A percentile compares a stretch with the other conserved stretches of the same genome.
These are phyloP conservation scores for Polyommatus icarus DNA, from an alignment of 2,888 invertebrate genomes.

Conservation along the genomic window DNA sequence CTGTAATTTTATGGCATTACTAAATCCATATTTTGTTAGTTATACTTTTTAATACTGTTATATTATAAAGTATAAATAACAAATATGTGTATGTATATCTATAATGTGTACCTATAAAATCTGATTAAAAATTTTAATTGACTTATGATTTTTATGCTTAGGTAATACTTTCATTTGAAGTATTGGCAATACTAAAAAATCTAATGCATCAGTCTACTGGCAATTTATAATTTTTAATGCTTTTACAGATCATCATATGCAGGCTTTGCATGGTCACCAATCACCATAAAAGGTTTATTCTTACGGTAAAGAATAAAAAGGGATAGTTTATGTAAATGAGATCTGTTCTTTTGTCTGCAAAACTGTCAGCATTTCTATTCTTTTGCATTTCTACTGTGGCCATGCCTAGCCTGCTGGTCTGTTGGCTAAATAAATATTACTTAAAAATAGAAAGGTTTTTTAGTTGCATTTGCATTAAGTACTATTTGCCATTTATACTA, in stretches of 20 bases:
- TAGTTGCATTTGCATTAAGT: not conserved
- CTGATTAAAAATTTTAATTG: not conserved
- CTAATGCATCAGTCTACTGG: not conserved
- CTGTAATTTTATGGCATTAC: constrained; percentile 1
- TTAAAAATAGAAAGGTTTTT: not conserved
- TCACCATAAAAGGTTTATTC: not conserved
- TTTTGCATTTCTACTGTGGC: too few relatives aligned
- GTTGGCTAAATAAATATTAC: not conserved
- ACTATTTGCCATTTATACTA: not conserved
- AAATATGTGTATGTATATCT: too few relatives aligned
- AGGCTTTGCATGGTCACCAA: not conserved
- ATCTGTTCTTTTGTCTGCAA: too few relatives aligned
- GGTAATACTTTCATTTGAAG: not conserved
- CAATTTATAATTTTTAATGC: too few relatives aligned
- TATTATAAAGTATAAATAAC: too few relatives aligned
- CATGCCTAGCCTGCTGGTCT: too few relatives aligned
- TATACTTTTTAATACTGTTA: not conserved
- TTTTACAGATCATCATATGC: not conserved
- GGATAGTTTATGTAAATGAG: too few relatives aligned
- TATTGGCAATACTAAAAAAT: not conserved
- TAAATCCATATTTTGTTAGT: not conserved
- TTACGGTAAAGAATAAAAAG: too few relatives aligned
- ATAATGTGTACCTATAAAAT: too few relatives aligned
- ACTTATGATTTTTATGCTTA: not conserved
- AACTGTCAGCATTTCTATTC: too few relatives aligned